Evolutionary conservation across 2,113 vertebrate genomes (phyloP).

Genomic region (Rhegmatorhina hoffmannsi): DNA sequence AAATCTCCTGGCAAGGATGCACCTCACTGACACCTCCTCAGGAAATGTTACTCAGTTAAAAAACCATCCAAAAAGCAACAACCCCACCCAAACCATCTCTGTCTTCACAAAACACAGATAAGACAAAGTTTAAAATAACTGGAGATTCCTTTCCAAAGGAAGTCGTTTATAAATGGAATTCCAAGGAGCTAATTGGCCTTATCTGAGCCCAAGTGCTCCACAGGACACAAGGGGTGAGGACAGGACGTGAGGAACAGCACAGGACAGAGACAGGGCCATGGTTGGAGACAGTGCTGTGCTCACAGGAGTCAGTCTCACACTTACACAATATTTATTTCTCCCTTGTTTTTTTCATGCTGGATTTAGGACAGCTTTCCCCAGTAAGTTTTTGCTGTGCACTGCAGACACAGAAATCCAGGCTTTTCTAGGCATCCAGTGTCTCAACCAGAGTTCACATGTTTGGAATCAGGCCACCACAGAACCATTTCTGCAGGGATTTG

Average conservation of each 20-base stretch:
- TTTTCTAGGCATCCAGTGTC: background rate
- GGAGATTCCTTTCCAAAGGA: slow-evolving; percentile 3
- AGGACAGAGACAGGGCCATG: background rate
- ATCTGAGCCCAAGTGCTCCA: background rate
- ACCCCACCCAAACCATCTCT: background rate
- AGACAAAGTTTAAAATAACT: background rate
- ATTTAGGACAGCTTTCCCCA: background rate
- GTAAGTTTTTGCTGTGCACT: background rate
- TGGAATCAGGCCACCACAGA: background rate
- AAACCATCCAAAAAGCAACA: background rate
- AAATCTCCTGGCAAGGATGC: background rate
- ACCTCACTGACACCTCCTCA: background rate
- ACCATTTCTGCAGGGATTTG: background rate
- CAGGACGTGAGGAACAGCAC: background rate
- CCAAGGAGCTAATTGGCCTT: slow-evolving; percentile 21
- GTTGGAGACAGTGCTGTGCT: background rate
- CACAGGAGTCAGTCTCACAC: background rate
- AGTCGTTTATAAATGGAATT: background rate
- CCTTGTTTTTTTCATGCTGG: background rate
- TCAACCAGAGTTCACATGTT: background rate
- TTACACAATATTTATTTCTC: background rate
- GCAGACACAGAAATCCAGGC: background rate
- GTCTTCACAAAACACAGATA: background rate
- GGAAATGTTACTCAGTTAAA: background rate
- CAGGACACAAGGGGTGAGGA: background rate